Percentiles rank a stretch among this genome's conserved stretches.
phyloP scores from a whole-genome alignment of 2,888 invertebrate species.

The Tuberolachnus salignus region DNA sequence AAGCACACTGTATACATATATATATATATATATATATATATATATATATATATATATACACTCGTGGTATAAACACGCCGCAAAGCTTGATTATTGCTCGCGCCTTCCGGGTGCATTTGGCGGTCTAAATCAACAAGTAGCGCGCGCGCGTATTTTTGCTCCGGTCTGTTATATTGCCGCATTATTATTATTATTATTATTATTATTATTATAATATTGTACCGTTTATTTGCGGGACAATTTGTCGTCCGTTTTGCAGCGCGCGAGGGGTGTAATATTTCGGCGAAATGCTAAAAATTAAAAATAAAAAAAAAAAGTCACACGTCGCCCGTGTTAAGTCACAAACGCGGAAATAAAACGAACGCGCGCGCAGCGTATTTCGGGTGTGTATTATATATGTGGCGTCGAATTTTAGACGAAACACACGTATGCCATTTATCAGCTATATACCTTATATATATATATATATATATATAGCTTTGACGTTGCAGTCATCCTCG shows the following conservation, averaged over 20 bases:
- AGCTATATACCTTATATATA: not conserved
- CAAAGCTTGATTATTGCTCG: slow-evolving; percentile 46
- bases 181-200: too few relatives aligned
- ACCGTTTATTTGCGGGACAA: too few relatives aligned
- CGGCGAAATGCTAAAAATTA: too few relatives aligned
- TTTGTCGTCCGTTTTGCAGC: too few relatives aligned
- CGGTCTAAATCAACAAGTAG: slow-evolving; percentile 51
- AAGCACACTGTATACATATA: not conserved
- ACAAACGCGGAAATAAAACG: not conserved
- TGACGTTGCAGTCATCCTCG: too few relatives aligned
- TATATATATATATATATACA: too few relatives aligned
- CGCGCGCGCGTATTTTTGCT: slow-evolving; percentile 8
- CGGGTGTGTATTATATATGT: too few relatives aligned
- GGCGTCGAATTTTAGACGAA: not conserved
- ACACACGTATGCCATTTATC: slow-evolving; percentile 22
- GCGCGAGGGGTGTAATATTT: not conserved
- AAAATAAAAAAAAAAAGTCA: not conserved
- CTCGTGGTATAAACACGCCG: slow-evolving; percentile 46
- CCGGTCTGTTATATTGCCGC: slow-evolving; percentile 6
- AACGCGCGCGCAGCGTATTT: not conserved
- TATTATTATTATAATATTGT: too few relatives aligned
- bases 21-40: not conserved
- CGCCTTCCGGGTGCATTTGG: slow-evolving; percentile 33
- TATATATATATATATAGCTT: not conserved
- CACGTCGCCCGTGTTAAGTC: not conserved